Conservation (phyloP, 2,113 vertebrate species). For the Heliornis fulica region DNA sequence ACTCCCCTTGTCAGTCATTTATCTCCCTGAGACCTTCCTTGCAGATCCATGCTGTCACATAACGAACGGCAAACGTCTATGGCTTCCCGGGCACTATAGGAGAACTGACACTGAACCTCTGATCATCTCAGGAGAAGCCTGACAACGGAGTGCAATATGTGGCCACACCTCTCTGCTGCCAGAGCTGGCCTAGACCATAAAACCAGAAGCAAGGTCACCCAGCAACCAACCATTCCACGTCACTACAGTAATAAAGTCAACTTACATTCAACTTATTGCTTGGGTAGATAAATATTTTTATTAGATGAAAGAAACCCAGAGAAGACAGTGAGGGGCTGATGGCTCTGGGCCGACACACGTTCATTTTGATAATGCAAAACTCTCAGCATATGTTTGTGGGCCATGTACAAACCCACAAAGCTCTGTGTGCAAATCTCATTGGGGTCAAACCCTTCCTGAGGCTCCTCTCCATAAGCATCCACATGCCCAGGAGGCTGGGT, state of each 20-base stretch:
- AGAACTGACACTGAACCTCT: background rate
- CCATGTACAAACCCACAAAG: background rate
- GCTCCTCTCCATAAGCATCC: background rate
- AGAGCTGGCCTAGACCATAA: conserved; percentile 65
- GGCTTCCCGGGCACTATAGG: background rate
- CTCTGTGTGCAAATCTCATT: background rate
- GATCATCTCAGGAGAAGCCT: conserved; percentile 8
- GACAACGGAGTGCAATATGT: background rate
- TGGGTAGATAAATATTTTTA: conserved; percentile 20
- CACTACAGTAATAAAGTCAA: conserved; percentile 65
- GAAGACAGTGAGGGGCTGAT: background rate
- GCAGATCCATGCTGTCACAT: background rate
- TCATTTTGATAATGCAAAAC: background rate
- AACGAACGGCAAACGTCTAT: background rate
- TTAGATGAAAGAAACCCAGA: background rate
- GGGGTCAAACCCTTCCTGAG: background rate
- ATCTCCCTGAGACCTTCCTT: background rate
- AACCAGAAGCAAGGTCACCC: conserved; percentile 68
- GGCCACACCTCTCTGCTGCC: conserved; percentile 59
- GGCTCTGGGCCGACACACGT: background rate
- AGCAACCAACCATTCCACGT: conserved; percentile 61
- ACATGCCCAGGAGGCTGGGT: too few species aligned
- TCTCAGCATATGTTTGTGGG: background rate
- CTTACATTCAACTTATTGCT: conserved; percentile 30
- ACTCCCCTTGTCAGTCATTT: background rate